A percentile compares a stretch with the other conserved stretches of the same genome.
These are phyloP conservation scores for Myotis lucifugus DNA, from an alignment of 2,113 vertebrate genomes.

Conservation along the genomic window DNA sequence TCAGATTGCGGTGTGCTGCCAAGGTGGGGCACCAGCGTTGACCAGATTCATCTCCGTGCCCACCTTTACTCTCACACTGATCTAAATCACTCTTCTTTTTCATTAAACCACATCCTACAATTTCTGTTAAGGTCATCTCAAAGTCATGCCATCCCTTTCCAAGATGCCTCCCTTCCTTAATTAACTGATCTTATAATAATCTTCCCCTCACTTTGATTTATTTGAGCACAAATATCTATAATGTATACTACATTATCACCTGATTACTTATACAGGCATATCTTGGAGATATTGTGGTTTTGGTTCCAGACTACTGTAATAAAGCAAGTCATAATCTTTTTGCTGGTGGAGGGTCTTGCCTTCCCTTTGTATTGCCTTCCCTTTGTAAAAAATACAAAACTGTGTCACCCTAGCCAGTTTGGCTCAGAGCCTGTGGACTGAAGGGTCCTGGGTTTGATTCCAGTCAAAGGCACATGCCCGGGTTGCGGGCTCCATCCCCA, in stretches of 20 bases:
- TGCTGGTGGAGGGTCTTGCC: background rate
- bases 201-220: constrained; percentile 35
- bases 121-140: constrained; percentile 3
- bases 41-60: background rate
- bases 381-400: background rate
- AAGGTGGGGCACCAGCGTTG: background rate
- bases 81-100: background rate
- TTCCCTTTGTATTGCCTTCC: background rate
- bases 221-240: background rate
- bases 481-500: too few species aligned
- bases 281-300: background rate
- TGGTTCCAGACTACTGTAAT: background rate
- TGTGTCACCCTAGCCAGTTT: too few species aligned
- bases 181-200: background rate
- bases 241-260: background rate
- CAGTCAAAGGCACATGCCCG: too few species aligned
- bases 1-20: background rate
- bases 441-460: too few species aligned
- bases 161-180: constrained; percentile 32
- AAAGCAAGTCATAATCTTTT: background rate
- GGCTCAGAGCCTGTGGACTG: too few species aligned
- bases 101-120: background rate
- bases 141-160: background rate
- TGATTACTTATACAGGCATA: background rate
- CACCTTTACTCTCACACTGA: background rate